Evolutionary conservation across 2,113 vertebrate genomes (phyloP).

Genomic region (Sturnira hondurensis): DNA sequence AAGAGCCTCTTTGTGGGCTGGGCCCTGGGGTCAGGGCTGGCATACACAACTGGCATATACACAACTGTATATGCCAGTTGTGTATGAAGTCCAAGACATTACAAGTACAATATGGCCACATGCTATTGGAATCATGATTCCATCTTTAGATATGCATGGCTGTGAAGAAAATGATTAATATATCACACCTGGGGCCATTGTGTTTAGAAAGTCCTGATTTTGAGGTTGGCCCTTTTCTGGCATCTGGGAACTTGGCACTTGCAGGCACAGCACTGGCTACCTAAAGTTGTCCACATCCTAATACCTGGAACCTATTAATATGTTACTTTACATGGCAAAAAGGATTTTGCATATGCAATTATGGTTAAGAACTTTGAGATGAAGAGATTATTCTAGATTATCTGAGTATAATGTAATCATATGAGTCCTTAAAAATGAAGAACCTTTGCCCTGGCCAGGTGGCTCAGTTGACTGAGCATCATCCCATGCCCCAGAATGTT

Average conservation of each 20-base stretch:
- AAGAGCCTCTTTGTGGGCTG: not conserved
- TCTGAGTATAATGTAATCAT: not conserved
- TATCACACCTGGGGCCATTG: not conserved
- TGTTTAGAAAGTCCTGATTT: conserved; percentile 23
- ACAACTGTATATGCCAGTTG: no score
- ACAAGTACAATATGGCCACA: not conserved
- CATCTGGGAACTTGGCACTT: not conserved
- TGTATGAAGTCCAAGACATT: not conserved
- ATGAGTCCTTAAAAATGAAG: not conserved
- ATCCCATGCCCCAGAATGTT: no score
- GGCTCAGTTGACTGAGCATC: no score
- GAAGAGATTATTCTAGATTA: conserved; percentile 1
- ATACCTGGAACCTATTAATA: not conserved
- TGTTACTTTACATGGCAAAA: not conserved
- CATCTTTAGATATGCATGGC: not conserved
- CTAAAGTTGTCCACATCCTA: not conserved
- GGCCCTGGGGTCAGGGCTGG: not conserved
- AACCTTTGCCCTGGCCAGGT: not conserved
- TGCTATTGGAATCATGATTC: not conserved
- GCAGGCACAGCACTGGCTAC: not conserved
- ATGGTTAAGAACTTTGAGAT: not conserved
- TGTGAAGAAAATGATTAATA: not conserved
- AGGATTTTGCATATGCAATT: not conserved
- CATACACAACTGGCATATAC: no score
- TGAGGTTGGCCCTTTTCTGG: not conserved